Conservation (phyloP, 2,113 vertebrate species). For the Hirundichthys speculiger region DNA sequence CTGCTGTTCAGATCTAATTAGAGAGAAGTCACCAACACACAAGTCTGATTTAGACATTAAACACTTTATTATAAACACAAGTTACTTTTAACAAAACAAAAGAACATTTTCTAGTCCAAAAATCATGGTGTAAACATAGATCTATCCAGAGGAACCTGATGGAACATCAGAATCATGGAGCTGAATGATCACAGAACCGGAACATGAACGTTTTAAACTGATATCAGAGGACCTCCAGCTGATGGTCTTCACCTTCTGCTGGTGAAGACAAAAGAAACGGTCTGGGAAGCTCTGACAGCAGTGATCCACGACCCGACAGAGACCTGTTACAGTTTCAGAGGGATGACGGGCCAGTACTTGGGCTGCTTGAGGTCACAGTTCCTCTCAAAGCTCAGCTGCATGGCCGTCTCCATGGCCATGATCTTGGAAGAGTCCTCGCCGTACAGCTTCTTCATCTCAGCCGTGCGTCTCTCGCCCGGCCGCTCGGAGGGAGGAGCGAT, state of each 20-base stretch:
- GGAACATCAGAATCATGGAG: conserved; percentile 21
- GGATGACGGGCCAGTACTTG: conserved; percentile 97
- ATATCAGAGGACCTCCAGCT: conserved; percentile 16
- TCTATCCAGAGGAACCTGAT: background rate
- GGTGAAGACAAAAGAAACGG: no score
- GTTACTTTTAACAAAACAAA: no score
- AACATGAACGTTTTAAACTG: conserved; percentile 9
- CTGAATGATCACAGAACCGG: conserved; percentile 12
- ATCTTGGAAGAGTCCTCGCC: conserved; percentile 88
- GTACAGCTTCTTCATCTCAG: conserved; percentile 91
- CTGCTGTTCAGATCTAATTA: no score
- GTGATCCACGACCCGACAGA: no score
- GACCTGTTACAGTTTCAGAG: conserved; percentile 88
- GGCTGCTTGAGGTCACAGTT: conserved; percentile 92
- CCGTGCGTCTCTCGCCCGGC: conserved; percentile 85
- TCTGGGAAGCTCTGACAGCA: no score
- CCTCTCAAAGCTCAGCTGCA: conserved; percentile 92
- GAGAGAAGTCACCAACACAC: no score
- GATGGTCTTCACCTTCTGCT: no score
- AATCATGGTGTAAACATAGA: no score
- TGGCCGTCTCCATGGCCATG: conserved; percentile 92
- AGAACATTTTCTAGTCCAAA: no score
- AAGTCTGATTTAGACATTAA: no score
- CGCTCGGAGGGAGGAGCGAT: conserved; percentile 83
- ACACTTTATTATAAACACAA: no score